phyloP scores from a whole-genome alignment of 2,113 vertebrate genomes.

The Aldabrachelys gigantea region DNA sequence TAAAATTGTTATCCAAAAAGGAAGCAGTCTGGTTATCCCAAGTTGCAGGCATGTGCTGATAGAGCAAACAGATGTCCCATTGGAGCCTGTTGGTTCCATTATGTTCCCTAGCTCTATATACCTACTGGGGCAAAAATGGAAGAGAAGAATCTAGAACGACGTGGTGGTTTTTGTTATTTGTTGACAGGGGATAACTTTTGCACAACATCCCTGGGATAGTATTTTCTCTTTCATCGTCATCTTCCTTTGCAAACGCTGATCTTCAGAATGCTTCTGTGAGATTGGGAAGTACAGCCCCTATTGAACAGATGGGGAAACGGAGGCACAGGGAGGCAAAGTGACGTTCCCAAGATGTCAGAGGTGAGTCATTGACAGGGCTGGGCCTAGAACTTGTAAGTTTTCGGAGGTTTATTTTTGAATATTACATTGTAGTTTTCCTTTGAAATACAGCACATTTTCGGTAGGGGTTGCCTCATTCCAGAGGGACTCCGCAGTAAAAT shows the following conservation, averaged over 20 bases:
- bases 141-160: not conserved
- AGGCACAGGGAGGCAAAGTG: not conserved
- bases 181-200: not conserved
- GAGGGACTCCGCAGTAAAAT: not conserved
- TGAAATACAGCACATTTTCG: not conserved
- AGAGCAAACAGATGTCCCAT: not conserved
- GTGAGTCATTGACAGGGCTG: not conserved
- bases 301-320: not conserved
- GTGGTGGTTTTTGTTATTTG: not conserved
- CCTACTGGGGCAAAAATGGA: not conserved
- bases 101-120: not conserved
- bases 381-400: not conserved
- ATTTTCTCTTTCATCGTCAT: not conserved
- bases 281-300: not conserved
- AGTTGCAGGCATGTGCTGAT: not conserved
- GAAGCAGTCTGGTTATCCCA: slow-evolving; percentile 6
- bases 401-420: not conserved
- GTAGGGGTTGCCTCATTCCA: not conserved
- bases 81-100: not conserved
- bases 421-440: not conserved
- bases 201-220: not conserved
- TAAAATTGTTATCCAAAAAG: slow-evolving; percentile 31
- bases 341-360: not conserved
- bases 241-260: not conserved
- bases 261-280: not conserved